A percentile compares a stretch with the other conserved stretches of the same genome.
Conservation (phyloP, 2,113 vertebrate genomes). For the Menidia beryllina region DNA sequence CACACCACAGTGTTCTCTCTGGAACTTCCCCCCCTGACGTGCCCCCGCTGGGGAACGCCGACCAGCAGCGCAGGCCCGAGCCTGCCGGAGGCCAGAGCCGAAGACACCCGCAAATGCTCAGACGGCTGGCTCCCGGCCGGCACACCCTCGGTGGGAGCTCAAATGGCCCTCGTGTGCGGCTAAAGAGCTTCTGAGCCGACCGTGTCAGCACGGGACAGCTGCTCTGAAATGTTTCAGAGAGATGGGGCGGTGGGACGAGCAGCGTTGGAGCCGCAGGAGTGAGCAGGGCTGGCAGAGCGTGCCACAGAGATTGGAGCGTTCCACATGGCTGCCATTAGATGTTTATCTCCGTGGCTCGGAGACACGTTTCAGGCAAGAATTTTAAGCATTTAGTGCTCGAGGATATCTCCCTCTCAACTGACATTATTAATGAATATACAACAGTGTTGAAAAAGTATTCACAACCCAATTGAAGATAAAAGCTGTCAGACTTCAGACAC, state of each 20-base stretch:
- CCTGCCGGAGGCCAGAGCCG: slow-evolving; percentile 28
- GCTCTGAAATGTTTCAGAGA: slow-evolving; percentile 44
- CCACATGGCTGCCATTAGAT: slow-evolving; percentile 24
- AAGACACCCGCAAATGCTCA: slow-evolving; percentile 7
- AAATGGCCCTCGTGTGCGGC: slow-evolving; percentile 46
- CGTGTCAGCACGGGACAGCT: slow-evolving; percentile 50
- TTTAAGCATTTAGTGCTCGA: neutral
- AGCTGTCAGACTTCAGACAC: slow-evolving; percentile 50
- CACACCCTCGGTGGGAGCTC: slow-evolving; percentile 36
- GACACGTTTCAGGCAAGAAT: slow-evolving; percentile 9
- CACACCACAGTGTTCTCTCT: slow-evolving; percentile 40
- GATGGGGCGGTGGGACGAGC: slow-evolving; percentile 35
- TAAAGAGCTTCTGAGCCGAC: slow-evolving; percentile 39
- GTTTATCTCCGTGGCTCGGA: slow-evolving; percentile 21
- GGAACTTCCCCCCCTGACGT: slow-evolving; percentile 17
- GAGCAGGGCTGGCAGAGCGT: slow-evolving; percentile 18
- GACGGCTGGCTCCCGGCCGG: slow-evolving; percentile 37
- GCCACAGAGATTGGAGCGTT: slow-evolving; percentile 33
- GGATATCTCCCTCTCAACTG: neutral
- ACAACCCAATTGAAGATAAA: slow-evolving; percentile 57
- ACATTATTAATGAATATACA: slow-evolving; percentile 4
- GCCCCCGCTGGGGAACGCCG: slow-evolving; percentile 18
- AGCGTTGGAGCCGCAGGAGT: slow-evolving; percentile 13
- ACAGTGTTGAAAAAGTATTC: slow-evolving; percentile 29
- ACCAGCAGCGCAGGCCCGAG: slow-evolving; percentile 7